phyloP scores from a whole-genome alignment of 2,888 invertebrate genomes.

The Mylabris sibirica region DNA sequence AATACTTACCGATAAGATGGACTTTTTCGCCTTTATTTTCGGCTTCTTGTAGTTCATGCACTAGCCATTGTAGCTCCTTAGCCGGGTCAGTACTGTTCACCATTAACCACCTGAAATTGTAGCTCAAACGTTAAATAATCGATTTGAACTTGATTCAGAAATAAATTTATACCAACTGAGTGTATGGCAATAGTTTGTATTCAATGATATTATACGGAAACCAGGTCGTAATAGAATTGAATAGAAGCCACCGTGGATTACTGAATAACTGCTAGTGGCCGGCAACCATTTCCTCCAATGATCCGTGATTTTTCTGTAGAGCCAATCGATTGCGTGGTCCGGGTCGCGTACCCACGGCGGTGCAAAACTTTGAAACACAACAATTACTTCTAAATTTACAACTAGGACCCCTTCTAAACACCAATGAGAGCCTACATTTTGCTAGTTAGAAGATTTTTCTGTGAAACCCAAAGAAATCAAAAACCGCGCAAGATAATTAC shows the following conservation, averaged over 20 bases:
- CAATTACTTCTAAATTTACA: no score
- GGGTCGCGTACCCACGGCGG: conserved; percentile 84
- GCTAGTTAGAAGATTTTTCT: no score
- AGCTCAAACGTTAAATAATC: not conserved
- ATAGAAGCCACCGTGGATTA: conserved; percentile 88
- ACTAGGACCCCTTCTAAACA: not conserved
- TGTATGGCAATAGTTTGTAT: conserved; percentile 95
- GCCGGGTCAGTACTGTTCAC: conserved; percentile 96
- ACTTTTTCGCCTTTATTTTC: conserved; percentile 94
- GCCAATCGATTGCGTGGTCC: conserved; percentile 85
- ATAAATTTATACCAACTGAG: conserved; percentile 78
- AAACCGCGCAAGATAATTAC: no score
- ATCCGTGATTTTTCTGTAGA: conserved; percentile 85
- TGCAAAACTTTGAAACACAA: conserved; percentile 71
- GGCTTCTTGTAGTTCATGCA: conserved; percentile 89
- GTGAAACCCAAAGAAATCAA: no score
- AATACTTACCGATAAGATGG: conserved; percentile 79
- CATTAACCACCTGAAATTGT: conserved; percentile 78
- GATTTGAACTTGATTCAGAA: not conserved
- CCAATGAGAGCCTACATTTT: no score
- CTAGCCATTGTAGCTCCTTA: conserved; percentile 92
- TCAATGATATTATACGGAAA: conserved; percentile 88
- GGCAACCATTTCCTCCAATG: conserved; percentile 94
- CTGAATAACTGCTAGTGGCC: conserved; percentile 75
- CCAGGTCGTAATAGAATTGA: conserved; percentile 88